A percentile compares a stretch with the other conserved stretches of the same genome.
Conservation (phyloP, 2,113 vertebrate genomes). For the Hiodon alosoides region DNA sequence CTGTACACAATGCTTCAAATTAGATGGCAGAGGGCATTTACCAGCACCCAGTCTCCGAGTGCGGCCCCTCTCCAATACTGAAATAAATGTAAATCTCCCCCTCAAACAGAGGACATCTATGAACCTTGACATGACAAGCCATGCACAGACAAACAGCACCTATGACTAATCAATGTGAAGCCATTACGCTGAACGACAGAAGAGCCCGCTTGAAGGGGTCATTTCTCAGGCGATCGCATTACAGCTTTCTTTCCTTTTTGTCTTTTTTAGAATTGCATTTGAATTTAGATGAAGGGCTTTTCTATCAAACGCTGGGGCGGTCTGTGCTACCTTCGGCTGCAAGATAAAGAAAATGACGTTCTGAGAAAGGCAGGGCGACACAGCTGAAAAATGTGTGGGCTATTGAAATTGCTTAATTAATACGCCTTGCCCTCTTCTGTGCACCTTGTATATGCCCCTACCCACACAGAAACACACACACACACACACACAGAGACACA, state of each 20-base stretch:
- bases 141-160: slow-evolving; percentile 6
- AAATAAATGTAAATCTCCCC: slow-evolving; percentile 62
- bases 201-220: slow-evolving; percentile 30
- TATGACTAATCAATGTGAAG: slow-evolving; percentile 57
- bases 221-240: slow-evolving; percentile 40
- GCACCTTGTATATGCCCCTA: slow-evolving; percentile 45
- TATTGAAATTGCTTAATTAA: slow-evolving; percentile 80
- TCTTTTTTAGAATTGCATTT: neutral
- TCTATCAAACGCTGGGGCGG: neutral
- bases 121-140: neutral
- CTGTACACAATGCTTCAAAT: slow-evolving; percentile 58
- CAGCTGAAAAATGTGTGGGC: slow-evolving; percentile 57
- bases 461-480: slow-evolving; percentile 20
- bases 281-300: neutral
- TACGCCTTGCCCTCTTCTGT: slow-evolving; percentile 48
- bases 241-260: neutral
- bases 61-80: slow-evolving; percentile 40
- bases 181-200: slow-evolving; percentile 35
- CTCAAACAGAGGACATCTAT: slow-evolving; percentile 39
- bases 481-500: slow-evolving; percentile 15
- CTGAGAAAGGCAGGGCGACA: slow-evolving; percentile 53
- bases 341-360: slow-evolving; percentile 42
- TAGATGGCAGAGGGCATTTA: slow-evolving; percentile 59
- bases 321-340: slow-evolving; percentile 41
- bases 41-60: slow-evolving; percentile 58